phyloP scores from a whole-genome alignment of 53 echinoderm and acorn worm species.

The Henricia sp. region DNA sequence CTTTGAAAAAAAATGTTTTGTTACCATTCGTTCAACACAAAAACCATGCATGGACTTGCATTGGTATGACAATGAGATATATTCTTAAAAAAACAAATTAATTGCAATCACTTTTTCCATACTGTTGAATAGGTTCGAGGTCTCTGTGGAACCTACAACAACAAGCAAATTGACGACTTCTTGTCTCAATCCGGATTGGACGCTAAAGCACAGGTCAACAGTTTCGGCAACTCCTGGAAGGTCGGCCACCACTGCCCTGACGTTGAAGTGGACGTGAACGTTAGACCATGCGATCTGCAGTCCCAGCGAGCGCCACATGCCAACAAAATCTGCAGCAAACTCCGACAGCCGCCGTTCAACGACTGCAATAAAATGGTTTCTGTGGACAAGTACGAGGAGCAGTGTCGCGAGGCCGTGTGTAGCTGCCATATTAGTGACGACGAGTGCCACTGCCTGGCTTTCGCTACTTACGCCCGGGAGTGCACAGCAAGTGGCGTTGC shows the following conservation, averaged over 20 bases:
- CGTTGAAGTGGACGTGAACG: constrained; percentile 23
- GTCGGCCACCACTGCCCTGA: constrained; percentile 70
- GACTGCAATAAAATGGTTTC: constrained; percentile 66
- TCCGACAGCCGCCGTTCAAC: constrained; percentile 57
- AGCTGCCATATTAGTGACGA: constrained; percentile 62
- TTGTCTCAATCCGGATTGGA: constrained; percentile 58
- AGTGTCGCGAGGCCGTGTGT: constrained; percentile 81
- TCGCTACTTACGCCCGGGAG: constrained; percentile 81
- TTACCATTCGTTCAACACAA: neutral
- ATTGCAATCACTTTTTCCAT: neutral
- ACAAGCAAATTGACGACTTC: constrained; percentile 72
- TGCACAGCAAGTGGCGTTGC: constrained; percentile 72
- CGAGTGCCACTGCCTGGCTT: constrained; percentile 78
- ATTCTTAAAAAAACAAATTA: neutral
- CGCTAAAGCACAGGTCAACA: constrained; percentile 69
- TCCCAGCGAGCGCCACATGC: constrained; percentile 69
- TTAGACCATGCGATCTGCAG: constrained; percentile 61
- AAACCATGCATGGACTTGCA: neutral
- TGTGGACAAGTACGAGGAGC: constrained; percentile 71
- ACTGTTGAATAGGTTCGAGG: constrained; percentile 67
- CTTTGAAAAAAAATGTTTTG: neutral
- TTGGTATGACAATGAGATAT: neutral
- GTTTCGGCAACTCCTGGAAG: constrained; percentile 95
- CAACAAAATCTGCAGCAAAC: constrained; percentile 51
- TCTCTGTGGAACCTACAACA: constrained; percentile 73